Percentiles rank a stretch among this genome's conserved stretches.
Evolutionary conservation across 2,888 invertebrate genomes (phyloP).

Genomic region (Drosophila mimica): DNA sequence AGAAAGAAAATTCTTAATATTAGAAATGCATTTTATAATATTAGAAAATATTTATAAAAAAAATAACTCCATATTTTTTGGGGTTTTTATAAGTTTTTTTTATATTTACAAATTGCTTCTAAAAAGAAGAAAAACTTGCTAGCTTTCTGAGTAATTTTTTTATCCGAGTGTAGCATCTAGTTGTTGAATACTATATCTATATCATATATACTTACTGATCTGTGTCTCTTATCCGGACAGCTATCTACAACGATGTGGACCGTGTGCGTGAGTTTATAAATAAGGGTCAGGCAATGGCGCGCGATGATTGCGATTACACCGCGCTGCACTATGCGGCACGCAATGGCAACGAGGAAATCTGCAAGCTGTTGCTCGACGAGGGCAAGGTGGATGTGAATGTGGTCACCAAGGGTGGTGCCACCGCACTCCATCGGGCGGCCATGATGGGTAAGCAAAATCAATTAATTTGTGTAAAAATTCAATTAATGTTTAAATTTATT

Average conservation of each 20-base stretch:
- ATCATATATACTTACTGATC: neutral
- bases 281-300: slow-evolving; percentile 87
- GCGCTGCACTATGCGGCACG: slow-evolving; percentile 96
- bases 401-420: slow-evolving; percentile 91
- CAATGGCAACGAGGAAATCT: slow-evolving; percentile 90
- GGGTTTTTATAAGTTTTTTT: no score
- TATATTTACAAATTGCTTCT: neutral
- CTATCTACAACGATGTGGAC: slow-evolving; percentile 90
- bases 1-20: no score
- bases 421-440: slow-evolving; percentile 93
- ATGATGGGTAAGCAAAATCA: slow-evolving; percentile 87
- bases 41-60: no score
- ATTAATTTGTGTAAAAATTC: no score
- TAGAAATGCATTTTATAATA: no score
- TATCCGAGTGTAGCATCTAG: neutral
- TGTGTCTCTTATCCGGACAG: slow-evolving; percentile 83
- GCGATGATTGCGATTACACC: slow-evolving; percentile 93
- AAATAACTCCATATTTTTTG: no score
- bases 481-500: slow-evolving; percentile 19
- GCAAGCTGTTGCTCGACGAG: slow-evolving; percentile 88
- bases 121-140: neutral
- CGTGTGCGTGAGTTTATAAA: slow-evolving; percentile 87
- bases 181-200: neutral
- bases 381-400: slow-evolving; percentile 91
- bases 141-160: neutral